These are phyloP conservation scores for Eubucco bourcierii DNA, from an alignment of 2,113 vertebrate genomes.

Conservation along the genomic window DNA sequence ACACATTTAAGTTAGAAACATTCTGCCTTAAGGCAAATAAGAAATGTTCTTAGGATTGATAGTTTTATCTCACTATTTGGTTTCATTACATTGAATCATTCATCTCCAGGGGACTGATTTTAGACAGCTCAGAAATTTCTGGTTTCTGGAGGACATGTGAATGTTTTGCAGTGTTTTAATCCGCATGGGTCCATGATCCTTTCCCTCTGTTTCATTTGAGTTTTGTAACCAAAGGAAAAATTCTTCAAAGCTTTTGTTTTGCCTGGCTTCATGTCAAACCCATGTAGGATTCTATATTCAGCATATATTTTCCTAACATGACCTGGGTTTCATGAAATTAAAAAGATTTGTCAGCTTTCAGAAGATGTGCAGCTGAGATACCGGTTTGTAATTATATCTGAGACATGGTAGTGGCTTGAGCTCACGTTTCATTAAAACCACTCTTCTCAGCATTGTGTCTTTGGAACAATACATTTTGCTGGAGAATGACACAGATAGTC, in stretches of 20 bases:
- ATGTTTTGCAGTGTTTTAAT: slow-evolving; percentile 1
- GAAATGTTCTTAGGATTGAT: neutral
- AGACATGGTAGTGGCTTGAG: neutral
- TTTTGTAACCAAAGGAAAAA: slow-evolving; percentile 21
- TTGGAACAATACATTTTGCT: neutral
- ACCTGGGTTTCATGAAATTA: slow-evolving; percentile 4
- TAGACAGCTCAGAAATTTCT: neutral
- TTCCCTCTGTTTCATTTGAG: neutral
- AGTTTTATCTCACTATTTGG: neutral
- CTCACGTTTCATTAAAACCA: neutral
- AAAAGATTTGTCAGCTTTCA: slow-evolving; percentile 25
- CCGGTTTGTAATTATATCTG: neutral
- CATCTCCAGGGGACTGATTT: neutral
- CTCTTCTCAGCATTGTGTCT: neutral
- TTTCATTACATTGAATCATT: neutral
- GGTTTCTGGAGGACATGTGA: neutral
- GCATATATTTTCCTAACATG: neutral
- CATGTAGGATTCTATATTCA: neutral
- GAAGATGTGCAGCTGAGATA: slow-evolving; percentile 1
- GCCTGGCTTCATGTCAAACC: slow-evolving; percentile 7
- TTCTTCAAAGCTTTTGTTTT: slow-evolving; percentile 28
- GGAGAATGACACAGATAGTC: neutral
- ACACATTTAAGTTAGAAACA: neutral
- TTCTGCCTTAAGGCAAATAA: neutral
- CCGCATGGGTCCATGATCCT: neutral